Evolutionary conservation across 1,140 invertebrate species (phyloP), one percentile per base, ranked within the genome.

Genomic region (Sogatella furcifera): DNA sequence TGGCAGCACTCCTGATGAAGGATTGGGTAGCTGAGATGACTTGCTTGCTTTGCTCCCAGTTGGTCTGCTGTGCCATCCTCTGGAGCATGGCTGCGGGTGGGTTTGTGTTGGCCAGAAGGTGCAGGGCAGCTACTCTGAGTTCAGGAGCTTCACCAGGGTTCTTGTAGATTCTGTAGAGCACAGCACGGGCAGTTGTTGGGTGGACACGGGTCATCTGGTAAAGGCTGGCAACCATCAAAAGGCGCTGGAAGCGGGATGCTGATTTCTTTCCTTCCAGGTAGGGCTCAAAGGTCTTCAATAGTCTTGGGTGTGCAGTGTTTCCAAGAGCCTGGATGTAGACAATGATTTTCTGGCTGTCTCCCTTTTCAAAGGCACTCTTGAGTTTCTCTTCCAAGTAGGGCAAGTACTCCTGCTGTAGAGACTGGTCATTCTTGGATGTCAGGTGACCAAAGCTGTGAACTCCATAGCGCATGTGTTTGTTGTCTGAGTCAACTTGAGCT

Each of bases 51-150:
- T 71, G 72, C 65, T 88, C 85, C 38, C 75, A 69, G 60, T 84
- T 78, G 3, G 84, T 87, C 68, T 78, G 80, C 63, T 80, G 66
- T 44, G 85, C 85, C 79, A 88, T 84, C 43, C 77, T 73, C 71
- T 84, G 81, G 64, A 88, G 78, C 76, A 85, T 83, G 8, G 69
- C 70, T 15, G 72, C 66, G 0, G 82, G 75, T 13, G 85, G 84
- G 43, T 79, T 72, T 34, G 79, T 75, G 49, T 72, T 74, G 71
- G 86, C 79, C 31, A 81, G 54, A 14, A 77, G 71, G 28, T 75
- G 77, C 10, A 85, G 79, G 43, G 85, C 84, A 46, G 80, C 78
- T 22, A 79, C 77, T 63, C 85, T 78, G 2, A 87, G 71, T 73
- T 85, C 79, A 57, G 81, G 77, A 15, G 74, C 64, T 64, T 88